A percentile compares a stretch with the other conserved stretches of the same genome.
phyloP scores from a whole-genome alignment of 2,113 vertebrate genomes.

The Lipotes vexillifer region DNA sequence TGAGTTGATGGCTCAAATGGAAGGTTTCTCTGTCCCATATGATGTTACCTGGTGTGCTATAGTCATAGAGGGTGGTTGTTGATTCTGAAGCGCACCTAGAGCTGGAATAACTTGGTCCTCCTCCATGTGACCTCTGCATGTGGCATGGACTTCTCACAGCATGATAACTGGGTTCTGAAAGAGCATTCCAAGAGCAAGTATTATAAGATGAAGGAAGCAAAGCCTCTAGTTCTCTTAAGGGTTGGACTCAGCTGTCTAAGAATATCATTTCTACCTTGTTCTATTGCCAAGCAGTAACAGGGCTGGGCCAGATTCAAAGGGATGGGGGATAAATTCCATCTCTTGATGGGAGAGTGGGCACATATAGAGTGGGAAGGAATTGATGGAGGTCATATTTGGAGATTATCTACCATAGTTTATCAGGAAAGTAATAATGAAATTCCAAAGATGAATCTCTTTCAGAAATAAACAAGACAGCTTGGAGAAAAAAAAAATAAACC shows the following conservation, averaged over 20 bases:
- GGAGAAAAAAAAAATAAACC: background rate
- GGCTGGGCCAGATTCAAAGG: background rate
- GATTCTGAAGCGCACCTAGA: background rate
- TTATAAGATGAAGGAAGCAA: background rate
- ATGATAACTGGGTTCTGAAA: background rate
- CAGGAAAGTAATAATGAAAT: background rate
- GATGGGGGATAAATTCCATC: background rate
- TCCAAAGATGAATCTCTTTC: background rate
- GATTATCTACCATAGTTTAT: background rate
- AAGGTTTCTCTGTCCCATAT: background rate
- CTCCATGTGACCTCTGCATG: background rate
- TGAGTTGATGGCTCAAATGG: background rate
- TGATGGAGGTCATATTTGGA: background rate
- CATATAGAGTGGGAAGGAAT: background rate
- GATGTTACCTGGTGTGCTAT: too few relatives aligned
- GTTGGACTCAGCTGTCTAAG: background rate
- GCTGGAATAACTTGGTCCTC: background rate
- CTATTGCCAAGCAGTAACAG: background rate
- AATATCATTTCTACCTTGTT: background rate
- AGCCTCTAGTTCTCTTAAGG: background rate
- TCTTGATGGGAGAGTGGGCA: background rate
- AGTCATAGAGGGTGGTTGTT: too few relatives aligned
- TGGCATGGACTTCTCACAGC: background rate
- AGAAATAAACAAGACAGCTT: background rate
- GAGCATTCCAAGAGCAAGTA: background rate